Conservation (phyloP, 2,888 invertebrate species). For the Tachystola acroxantha region DNA sequence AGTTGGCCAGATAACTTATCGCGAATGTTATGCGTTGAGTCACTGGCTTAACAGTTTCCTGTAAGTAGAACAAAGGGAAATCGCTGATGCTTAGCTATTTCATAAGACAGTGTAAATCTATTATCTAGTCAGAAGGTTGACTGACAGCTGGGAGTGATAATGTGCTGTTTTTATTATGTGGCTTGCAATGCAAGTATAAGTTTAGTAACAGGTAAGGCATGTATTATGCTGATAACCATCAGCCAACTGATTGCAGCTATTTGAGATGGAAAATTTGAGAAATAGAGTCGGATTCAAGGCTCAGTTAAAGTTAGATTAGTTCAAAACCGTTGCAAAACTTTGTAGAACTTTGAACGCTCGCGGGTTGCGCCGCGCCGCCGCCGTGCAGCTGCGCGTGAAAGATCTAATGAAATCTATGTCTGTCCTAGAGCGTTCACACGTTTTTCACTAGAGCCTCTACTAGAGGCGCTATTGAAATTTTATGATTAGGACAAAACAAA, state of each 20-base stretch:
- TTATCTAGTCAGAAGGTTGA: background rate
- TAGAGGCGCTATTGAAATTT: conserved; percentile 57
- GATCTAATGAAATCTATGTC: background rate
- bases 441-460: conserved; percentile 30
- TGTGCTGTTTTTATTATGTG: background rate
- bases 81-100: conserved; percentile 6
- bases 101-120: conserved; percentile 2
- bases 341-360: no score
- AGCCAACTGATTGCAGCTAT: no score
- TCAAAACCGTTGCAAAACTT: no score
- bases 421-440: conserved; percentile 28
- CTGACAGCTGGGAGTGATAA: background rate
- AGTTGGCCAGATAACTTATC: conserved; percentile 52
- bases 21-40: conserved; percentile 33
- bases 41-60: conserved; percentile 34
- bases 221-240: no score
- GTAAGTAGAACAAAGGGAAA: conserved; percentile 29
- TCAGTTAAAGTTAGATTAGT: no score
- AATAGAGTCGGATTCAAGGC: no score
- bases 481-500: conserved; percentile 72
- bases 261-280: no score
- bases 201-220: no score
- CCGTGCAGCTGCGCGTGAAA: background rate
- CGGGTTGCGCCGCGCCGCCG: no score
- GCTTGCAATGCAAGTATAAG: no score